These are phyloP conservation scores for Cenopis cana DNA, from an alignment of 2,888 invertebrate species.

Conservation along the genomic window DNA sequence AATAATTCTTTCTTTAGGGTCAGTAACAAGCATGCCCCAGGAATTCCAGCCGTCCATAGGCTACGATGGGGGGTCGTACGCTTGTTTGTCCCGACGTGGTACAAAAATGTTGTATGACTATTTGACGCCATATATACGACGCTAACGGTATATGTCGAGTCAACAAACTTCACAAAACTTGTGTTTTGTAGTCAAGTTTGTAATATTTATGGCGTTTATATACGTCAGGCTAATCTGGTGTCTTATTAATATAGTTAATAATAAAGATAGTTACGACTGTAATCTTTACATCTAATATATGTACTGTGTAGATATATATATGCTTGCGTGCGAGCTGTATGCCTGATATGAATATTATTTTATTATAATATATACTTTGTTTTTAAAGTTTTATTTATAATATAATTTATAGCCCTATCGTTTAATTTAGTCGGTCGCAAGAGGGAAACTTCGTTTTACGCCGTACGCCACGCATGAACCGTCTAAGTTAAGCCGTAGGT, in stretches of 20 bases:
- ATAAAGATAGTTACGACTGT: slow-evolving; percentile 47
- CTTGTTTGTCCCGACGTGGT: too few species aligned
- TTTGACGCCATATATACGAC: slow-evolving; percentile 9
- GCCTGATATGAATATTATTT: slow-evolving; percentile 23
- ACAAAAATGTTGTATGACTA: too few species aligned
- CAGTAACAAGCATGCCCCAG: too few species aligned
- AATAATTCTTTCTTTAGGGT: too few species aligned
- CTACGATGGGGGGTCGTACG: too few species aligned
- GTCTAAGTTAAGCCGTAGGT: too few species aligned
- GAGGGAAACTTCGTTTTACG: too few species aligned
- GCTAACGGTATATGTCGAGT: slow-evolving; percentile 20
- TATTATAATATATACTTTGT: slow-evolving; percentile 4
- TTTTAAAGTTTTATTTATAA: slow-evolving; percentile 37
- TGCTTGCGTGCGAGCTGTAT: slow-evolving; percentile 37
- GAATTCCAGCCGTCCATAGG: too few species aligned
- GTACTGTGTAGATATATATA: slow-evolving; percentile 23
- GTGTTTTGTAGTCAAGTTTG: slow-evolving; percentile 42
- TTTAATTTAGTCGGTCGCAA: too few species aligned
- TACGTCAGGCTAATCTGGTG: slow-evolving; percentile 62
- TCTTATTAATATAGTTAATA: slow-evolving; percentile 60
- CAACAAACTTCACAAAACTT: slow-evolving; percentile 37
- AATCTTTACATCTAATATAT: slow-evolving; percentile 46
- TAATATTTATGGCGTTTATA: slow-evolving; percentile 45
- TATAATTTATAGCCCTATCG: neutral
- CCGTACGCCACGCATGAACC: too few species aligned